phyloP scores from a whole-genome alignment of 2,888 invertebrate species.

The Netelia fuscicornis region DNA sequence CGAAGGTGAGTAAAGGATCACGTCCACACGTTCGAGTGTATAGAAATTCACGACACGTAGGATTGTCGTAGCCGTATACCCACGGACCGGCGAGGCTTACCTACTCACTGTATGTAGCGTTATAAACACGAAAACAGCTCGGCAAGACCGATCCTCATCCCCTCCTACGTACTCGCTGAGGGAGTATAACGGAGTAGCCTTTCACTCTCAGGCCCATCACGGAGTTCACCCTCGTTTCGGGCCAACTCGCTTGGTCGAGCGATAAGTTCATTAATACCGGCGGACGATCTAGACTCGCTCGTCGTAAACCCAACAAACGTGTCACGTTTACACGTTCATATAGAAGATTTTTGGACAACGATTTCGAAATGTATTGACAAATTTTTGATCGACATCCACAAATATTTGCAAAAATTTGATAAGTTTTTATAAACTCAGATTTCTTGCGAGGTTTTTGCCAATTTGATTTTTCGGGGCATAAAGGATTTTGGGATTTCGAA shows the following conservation, averaged over 20 bases:
- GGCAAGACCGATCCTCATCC: slow-evolving; percentile 55
- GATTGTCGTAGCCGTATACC: slow-evolving; percentile 48
- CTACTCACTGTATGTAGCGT: slow-evolving; percentile 51
- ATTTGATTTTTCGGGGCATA: no score
- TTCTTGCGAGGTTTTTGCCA: no score
- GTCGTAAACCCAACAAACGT: slow-evolving; percentile 16
- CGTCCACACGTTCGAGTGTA: slow-evolving; percentile 56
- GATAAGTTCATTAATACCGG: slow-evolving; percentile 59
- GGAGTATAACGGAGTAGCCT: slow-evolving; percentile 9
- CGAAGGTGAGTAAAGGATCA: slow-evolving; percentile 38
- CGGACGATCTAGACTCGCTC: slow-evolving; percentile 21
- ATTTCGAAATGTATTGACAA: background rate
- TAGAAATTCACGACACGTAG: slow-evolving; percentile 67
- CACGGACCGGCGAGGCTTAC: slow-evolving; percentile 36
- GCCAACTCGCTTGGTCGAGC: slow-evolving; percentile 23
- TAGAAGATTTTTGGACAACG: background rate
- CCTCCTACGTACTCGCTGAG: slow-evolving; percentile 6
- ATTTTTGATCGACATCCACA: background rate
- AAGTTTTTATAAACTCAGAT: background rate
- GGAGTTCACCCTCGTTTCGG: slow-evolving; percentile 55
- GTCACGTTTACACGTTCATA: background rate
- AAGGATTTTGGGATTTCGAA: background rate
- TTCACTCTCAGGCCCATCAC: slow-evolving; percentile 37
- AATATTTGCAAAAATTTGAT: background rate
- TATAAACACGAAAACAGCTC: slow-evolving; percentile 60